These are phyloP conservation scores for Napeogenes inachia DNA, from an alignment of 2,888 invertebrate genomes.

Conservation along the genomic window DNA sequence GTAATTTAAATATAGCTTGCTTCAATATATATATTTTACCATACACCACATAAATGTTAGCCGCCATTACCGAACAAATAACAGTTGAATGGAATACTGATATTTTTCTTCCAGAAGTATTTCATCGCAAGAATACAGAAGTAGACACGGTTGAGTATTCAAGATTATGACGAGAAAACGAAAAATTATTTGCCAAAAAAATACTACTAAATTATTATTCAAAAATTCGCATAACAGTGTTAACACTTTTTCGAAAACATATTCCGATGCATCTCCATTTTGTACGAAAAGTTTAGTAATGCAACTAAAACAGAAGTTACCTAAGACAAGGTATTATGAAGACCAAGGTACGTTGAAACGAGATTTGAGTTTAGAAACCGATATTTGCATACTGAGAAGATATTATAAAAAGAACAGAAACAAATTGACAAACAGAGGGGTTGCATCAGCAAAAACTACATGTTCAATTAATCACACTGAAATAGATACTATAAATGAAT, in stretches of 20 bases:
- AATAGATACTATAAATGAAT: constrained; percentile 43
- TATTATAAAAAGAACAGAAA: constrained; percentile 47
- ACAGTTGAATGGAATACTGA: constrained; percentile 38
- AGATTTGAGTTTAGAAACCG: constrained; percentile 63
- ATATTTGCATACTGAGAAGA: constrained; percentile 54
- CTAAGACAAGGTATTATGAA: constrained; percentile 38
- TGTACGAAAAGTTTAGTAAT: constrained; percentile 41
- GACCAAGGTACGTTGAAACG: constrained; percentile 47
- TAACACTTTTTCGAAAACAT: constrained; percentile 47
- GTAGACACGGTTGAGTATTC: constrained; percentile 18
- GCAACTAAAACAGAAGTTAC: constrained; percentile 43
- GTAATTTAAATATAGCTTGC: too few species aligned
- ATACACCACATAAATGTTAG: not conserved
- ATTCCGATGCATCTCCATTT: constrained; percentile 45
- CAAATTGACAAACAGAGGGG: constrained; percentile 37
- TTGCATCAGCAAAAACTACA: constrained; percentile 41
- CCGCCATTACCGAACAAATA: not conserved
- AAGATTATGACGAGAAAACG: constrained; percentile 47
- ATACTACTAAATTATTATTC: constrained; percentile 45
- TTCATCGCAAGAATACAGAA: constrained; percentile 13
- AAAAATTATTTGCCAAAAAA: constrained; percentile 33
- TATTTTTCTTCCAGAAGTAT: constrained; percentile 64
- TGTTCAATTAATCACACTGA: constrained; percentile 44
- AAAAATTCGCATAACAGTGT: constrained; percentile 52
- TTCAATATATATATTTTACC: too few species aligned